Base-by-base conservation (phyloP, 2,888 invertebrate species). In the Volucella zonaria region DNA sequence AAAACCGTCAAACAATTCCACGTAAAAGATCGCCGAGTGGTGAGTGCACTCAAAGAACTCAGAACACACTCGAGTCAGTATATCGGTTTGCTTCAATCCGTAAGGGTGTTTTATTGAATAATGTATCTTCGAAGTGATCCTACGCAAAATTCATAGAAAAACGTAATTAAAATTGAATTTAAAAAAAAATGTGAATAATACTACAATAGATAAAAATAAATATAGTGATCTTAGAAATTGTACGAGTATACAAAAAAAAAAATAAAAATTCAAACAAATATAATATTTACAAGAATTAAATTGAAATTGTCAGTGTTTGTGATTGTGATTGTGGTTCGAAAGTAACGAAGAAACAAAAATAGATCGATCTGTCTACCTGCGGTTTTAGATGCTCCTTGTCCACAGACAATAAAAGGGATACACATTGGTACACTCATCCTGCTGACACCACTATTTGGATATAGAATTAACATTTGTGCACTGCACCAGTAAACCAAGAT, bases 41-140 rank as follows among this genome's bases (percentile, higher is more conserved):
- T 18, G 38, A 58, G 42, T 31, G 70, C 31, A 59, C 67, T 45
- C 42, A 45, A 75, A 59, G 61, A 56, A 75, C 70, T 54, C 51
- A 51, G 23, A 31, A 64, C 59, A 47, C 52, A 67, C 54, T 80
- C 75, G 52, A 66, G 18, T 83, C 75, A 83, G 83, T 83, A 52
- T 71, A 49, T 71, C 67, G 59, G 49, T 51, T 76, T 66, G 49
- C 71, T 76, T 40, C 52, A 51, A 23, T 49, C 66, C 10, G 70
- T 42, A 66, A 66, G 75, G 83, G 51, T 80, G 75, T 70, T 14
- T 11, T 38, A 23, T n/a, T 40, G 1, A 0, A 43, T 14, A n/a
- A 18, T 14, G 38, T 42, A 18, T 9, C n/a, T 10, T 42, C 11
- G 10, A 31, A 12, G 31, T 51, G 15, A 43, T 76, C 45, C 14